Conservation (phyloP, 2,797 vertebrate species). For the Muraenolepis orangiensis region DNA sequence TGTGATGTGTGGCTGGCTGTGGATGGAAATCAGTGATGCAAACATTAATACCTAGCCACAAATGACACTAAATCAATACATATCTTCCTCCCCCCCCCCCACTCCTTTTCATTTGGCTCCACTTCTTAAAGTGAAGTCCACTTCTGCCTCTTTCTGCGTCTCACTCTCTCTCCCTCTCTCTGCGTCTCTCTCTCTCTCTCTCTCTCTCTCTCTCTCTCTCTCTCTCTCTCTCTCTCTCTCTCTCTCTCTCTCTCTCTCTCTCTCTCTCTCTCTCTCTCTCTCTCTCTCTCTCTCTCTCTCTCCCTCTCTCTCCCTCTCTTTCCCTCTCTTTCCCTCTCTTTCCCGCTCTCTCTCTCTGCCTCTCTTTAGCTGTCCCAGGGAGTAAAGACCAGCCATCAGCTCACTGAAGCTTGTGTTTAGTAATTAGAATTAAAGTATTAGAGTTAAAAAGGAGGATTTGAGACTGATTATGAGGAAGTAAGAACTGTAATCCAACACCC, state of each 20-base stretch:
- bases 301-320: not conserved
- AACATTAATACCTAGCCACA: not conserved
- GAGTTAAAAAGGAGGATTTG: slow-evolving; percentile 64
- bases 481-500: slow-evolving; percentile 55
- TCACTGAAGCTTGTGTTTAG: slow-evolving; percentile 55
- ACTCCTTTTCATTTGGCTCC: not conserved
- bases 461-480: slow-evolving; percentile 57
- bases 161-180: not conserved
- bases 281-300: not conserved
- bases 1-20: not conserved
- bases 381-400: slow-evolving; percentile 52
- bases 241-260: not conserved
- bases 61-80: not conserved
- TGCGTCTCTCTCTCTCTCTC: not conserved
- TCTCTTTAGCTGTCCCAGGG: slow-evolving; percentile 10
- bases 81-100: not conserved
- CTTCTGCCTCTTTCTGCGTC: too few species aligned
- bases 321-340: not conserved
- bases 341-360: not conserved
- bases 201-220: not conserved
- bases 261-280: not conserved
- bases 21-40: not conserved
- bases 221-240: slow-evolving; percentile 5
- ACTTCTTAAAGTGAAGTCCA: not conserved
- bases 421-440: slow-evolving; percentile 72